Evolutionary conservation across 1,140 invertebrate species (phyloP).

Genomic region (Acyrthosiphon pisum): DNA sequence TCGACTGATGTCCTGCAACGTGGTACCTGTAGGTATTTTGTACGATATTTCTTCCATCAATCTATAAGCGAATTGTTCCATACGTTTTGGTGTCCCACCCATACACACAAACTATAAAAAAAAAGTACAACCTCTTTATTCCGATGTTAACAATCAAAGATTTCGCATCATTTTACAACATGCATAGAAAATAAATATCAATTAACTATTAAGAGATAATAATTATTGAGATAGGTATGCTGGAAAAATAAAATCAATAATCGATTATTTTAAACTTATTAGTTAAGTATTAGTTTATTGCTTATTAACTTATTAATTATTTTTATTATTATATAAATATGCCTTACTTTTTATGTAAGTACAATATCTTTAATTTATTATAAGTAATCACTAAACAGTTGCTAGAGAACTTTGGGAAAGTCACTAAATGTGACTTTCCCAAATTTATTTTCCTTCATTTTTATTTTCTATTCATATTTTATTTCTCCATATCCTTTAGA

Average conservation of each 20-base stretch:
- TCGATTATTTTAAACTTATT: neutral
- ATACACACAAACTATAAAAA: conserved; percentile 91
- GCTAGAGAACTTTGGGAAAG: too few species aligned
- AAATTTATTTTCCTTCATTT: too few species aligned
- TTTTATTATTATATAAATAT: neutral
- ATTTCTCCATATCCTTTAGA: too few species aligned
- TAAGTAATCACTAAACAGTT: neutral
- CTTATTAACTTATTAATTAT: neutral
- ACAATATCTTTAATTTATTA: neutral
- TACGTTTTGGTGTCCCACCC: conserved; percentile 93
- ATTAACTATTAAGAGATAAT: neutral
- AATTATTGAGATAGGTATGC: neutral
- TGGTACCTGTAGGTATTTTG: conserved; percentile 86
- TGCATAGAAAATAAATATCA: neutral
- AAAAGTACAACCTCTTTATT: neutral
- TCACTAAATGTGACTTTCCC: neutral
- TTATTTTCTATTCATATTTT: too few species aligned
- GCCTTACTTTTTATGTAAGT: neutral
- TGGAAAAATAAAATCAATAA: neutral
- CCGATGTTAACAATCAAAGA: neutral
- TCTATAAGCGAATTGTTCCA: conserved; percentile 91
- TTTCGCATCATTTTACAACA: neutral
- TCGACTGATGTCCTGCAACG: conserved; percentile 86
- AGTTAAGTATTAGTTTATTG: neutral
- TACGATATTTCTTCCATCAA: conserved; percentile 91